phyloP scores from a whole-genome alignment of 2,113 vertebrate genomes.

The Onychostruthus taczanowskii region DNA sequence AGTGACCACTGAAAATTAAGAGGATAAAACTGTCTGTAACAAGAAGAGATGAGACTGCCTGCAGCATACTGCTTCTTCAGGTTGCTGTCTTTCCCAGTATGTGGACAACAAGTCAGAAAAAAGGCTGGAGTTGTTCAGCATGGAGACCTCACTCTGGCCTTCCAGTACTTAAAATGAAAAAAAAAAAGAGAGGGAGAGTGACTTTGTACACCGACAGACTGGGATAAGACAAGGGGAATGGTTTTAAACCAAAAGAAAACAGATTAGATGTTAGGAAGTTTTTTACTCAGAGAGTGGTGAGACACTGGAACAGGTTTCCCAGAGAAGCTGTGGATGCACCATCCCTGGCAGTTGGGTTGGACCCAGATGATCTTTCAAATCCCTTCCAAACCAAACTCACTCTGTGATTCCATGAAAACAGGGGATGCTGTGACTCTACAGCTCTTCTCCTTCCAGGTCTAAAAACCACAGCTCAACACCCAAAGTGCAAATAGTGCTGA shows the following conservation, averaged over 20 bases:
- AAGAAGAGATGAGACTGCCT: not conserved
- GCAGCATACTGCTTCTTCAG: not conserved
- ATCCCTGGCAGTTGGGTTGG: not conserved
- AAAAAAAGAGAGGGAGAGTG: not conserved
- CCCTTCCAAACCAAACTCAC: not conserved
- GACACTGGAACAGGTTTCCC: not conserved
- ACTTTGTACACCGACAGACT: not conserved
- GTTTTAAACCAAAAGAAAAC: not conserved
- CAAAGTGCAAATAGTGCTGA: not conserved
- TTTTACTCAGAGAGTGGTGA: not conserved
- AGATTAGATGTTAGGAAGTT: not conserved
- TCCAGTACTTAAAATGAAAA: not conserved
- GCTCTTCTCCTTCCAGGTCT: not conserved
- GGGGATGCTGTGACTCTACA: not conserved
- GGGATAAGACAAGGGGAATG: not conserved
- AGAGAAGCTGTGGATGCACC: not conserved
- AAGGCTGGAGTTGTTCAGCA: not conserved
- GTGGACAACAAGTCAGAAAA: not conserved
- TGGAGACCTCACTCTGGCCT: not conserved
- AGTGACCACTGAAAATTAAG: not conserved
- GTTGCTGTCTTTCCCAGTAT: not conserved
- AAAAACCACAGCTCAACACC: not conserved
- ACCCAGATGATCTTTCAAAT: not conserved
- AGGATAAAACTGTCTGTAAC: not conserved
- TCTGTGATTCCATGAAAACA: not conserved